phyloP scores from a whole-genome alignment of 2,113 vertebrate genomes.

The Hyla sarda region DNA sequence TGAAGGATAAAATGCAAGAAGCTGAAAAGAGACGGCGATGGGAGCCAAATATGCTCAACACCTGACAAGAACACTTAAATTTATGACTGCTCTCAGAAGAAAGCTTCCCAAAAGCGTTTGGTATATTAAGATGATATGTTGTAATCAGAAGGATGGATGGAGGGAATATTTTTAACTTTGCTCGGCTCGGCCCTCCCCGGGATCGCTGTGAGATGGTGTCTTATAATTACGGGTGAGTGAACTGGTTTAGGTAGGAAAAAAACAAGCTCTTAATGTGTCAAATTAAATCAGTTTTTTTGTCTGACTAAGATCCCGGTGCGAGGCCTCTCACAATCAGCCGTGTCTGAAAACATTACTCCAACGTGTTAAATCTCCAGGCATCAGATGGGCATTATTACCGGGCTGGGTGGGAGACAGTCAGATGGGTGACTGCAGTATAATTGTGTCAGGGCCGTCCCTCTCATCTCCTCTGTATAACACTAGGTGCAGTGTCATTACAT shows the following conservation, averaged over 20 bases:
- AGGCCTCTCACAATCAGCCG: slow-evolving; percentile 46
- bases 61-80: slow-evolving; percentile 46
- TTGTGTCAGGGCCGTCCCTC: slow-evolving; percentile 10
- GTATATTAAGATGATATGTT: slow-evolving; percentile 30
- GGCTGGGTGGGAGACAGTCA: slow-evolving; percentile 9
- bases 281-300: slow-evolving; percentile 48
- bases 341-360: slow-evolving; percentile 39
- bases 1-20: slow-evolving; percentile 31
- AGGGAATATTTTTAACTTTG: slow-evolving; percentile 34
- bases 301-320: slow-evolving; percentile 5
- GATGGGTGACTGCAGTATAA: slow-evolving; percentile 9
- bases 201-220: slow-evolving; percentile 14
- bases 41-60: slow-evolving; percentile 45
- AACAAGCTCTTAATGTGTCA: slow-evolving; percentile 52
- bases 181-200: slow-evolving; percentile 8
- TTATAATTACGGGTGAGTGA: slow-evolving; percentile 54
- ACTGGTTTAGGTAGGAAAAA: slow-evolving; percentile 49
- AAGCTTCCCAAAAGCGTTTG: slow-evolving; percentile 32
- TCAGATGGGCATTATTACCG: slow-evolving; percentile 20
- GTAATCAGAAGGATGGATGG: slow-evolving; percentile 34
- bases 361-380: slow-evolving; percentile 35
- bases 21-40: not conserved
- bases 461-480: slow-evolving; percentile 32
- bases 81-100: slow-evolving; percentile 32
- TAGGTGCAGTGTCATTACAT: slow-evolving; percentile 20